Base-by-base conservation (phyloP, 2,797 vertebrate species). In the Dipus sagitta region DNA sequence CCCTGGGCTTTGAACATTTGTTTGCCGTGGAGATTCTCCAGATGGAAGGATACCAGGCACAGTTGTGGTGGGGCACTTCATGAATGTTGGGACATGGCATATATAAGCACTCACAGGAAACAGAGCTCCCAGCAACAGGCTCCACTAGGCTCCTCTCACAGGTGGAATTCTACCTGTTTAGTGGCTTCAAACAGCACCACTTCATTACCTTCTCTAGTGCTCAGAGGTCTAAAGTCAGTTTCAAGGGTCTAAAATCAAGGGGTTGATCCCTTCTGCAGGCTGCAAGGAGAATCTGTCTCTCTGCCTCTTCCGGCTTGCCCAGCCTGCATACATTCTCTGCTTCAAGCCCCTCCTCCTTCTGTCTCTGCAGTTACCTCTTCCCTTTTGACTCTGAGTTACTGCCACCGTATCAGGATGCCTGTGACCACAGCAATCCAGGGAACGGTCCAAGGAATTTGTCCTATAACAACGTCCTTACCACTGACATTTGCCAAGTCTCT, bases 191-290 rank as follows among this genome's bases (percentile, higher is more conserved):
- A 23, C 21, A 83, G 32, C 2, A 47, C 21, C 83, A 32, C 9
- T 60, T 47, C 47, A 77, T 47, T 67, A 28, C 42, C 11, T 71
- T 67, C 86, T 75, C 8, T 79, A 6, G 24, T 71, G 28, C 6
- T 89, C 42, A 64, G n/a, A 91, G 34, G 3, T 79, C 3, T 23
- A 32, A 90, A 83, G 65, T 38, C 23, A 64, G 13, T 42, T 76
- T 88, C 38, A 62, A 8, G 23, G 32, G 70, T 38, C 34, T 76
- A 54, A 86, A 60, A 79, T 54, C 91, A 80, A 80, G 42, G 42
- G 32, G 0, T 14, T 47, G 11, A 17, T 62, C 65, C 28, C 32
- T 90, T 62, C 58, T 67, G 11, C 67, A 67, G 17, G 6, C 42
- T 13, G 28, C 15, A 10, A 32, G 20, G 2, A 0, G 2, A 76